Conservation (phyloP, 2,797 vertebrate species). For the Microhierax caerulescens region DNA sequence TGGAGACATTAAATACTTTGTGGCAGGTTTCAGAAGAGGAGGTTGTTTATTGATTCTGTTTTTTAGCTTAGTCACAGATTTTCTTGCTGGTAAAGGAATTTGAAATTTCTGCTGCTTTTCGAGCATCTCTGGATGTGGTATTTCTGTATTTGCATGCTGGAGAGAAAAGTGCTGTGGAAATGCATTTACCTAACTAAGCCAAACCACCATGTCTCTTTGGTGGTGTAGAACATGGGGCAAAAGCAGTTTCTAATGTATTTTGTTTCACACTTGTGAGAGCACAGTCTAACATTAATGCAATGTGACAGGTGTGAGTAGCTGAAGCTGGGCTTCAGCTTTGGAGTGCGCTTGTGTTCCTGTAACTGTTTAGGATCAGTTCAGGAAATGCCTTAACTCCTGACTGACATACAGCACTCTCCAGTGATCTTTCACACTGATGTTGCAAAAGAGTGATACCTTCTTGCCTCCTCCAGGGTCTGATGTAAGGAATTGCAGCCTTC, state of each 20-base stretch:
- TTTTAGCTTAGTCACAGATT: constrained; percentile 45
- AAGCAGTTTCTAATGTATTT: background rate
- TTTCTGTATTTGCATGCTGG: background rate
- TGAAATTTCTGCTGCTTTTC: background rate
- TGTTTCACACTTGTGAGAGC: background rate
- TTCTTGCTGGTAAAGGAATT: constrained; percentile 13
- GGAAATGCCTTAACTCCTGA: background rate
- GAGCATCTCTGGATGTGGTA: background rate
- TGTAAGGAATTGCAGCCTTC: background rate
- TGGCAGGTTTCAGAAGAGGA: constrained; percentile 23
- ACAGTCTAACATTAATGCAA: background rate
- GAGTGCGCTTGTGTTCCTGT: background rate
- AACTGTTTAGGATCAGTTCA: background rate
- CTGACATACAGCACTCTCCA: background rate
- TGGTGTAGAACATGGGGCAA: background rate
- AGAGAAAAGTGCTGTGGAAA: background rate
- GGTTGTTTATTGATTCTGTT: background rate
- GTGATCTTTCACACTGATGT: background rate
- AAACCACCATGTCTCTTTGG: background rate
- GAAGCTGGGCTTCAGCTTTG: background rate
- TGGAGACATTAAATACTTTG: background rate
- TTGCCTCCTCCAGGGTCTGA: background rate
- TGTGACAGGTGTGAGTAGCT: background rate
- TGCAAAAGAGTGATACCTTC: background rate
- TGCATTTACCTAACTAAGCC: background rate